A percentile compares a stretch with the other conserved stretches of the same genome.
These are phyloP conservation scores for Zapus hudsonius DNA, from an alignment of 2,113 vertebrate genomes.

Conservation along the genomic window DNA sequence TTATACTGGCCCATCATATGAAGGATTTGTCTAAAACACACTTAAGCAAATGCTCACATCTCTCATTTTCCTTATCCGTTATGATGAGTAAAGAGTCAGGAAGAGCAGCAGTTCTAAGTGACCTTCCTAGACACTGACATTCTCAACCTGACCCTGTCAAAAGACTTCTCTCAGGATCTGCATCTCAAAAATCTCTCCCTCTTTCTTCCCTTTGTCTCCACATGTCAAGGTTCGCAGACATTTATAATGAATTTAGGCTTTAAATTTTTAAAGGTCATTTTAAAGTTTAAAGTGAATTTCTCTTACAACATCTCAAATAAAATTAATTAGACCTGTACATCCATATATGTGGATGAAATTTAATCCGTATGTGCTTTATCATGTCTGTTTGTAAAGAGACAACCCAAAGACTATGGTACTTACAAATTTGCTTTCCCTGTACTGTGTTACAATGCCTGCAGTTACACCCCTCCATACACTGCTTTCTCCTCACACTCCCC, in stretches of 20 bases:
- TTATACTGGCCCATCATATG: too few relatives aligned
- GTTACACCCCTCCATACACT: background rate
- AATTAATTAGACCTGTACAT: background rate
- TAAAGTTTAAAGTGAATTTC: background rate
- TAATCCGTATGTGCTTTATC: background rate
- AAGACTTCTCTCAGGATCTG: background rate
- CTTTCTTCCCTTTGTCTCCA: background rate
- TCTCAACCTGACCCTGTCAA: background rate
- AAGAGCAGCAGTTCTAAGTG: background rate
- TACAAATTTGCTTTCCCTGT: background rate
- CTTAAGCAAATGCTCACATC: background rate
- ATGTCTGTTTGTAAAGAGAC: background rate
- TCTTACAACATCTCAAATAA: background rate
- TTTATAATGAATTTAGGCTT: background rate
- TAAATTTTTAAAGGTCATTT: background rate
- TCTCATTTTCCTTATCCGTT: background rate
- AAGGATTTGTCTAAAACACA: background rate
- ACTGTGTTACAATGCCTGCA: background rate
- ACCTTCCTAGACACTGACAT: background rate
- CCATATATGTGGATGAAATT: background rate
- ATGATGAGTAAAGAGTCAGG: background rate
- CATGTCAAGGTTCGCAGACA: background rate
- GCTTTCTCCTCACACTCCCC: background rate
- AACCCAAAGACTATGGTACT: background rate
- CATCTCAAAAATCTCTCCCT: constrained; percentile 1